Evolutionary conservation across 64 coral and sea anemone species (phyloP), one percentile per base, ranked within the genome.

Genomic region (Dendronephthya gigantea): DNA sequence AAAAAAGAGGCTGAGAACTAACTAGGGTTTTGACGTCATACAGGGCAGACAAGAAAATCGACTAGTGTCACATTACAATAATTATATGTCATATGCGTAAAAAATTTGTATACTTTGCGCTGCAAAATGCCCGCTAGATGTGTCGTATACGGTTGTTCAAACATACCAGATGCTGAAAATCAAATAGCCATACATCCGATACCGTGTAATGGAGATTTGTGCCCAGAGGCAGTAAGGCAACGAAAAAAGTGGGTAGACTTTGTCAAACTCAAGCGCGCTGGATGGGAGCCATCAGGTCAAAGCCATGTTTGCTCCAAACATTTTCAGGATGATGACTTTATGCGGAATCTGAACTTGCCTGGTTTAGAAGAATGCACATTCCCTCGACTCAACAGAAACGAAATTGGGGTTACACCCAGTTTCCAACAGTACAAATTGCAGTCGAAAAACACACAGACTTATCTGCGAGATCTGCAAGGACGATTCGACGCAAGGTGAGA

Each of bases 91-190:
- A 5, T 27, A 5, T 1, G 55, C 25, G 8, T 23, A 23, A 23
- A 27, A 23, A 62, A 62, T 62, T 62, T 62, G 4, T n/a, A 27
- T 62, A 62, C 55, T 62, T 27, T 27, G 19, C 2, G 55, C 19
- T 7, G 1, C 3, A 0, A 79, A 79, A 79, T 79, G 72, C 72
- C 72, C 36, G 34, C 36, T 79, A 34, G 36, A 79, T 79, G 31
- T 79, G 72, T 79, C 22, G 72, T 79, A 79, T 79, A 79, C 72
- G 12, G 72, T 39, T 79, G 72, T 39, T 79, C 72, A 0, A 79
- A 79, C 32, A 79, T 15, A 34, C 32, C 72, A 79, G 12, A 79
- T 33, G 13, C 37, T 79, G 32, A 79, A 39, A 35, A 29, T 36
- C 37, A 39, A 37, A 79, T 79, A 28, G 72, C 27, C 32, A 8